These are phyloP conservation scores for Hippocampus comes DNA, from an alignment of 2,113 vertebrate species.

Conservation along the genomic window DNA sequence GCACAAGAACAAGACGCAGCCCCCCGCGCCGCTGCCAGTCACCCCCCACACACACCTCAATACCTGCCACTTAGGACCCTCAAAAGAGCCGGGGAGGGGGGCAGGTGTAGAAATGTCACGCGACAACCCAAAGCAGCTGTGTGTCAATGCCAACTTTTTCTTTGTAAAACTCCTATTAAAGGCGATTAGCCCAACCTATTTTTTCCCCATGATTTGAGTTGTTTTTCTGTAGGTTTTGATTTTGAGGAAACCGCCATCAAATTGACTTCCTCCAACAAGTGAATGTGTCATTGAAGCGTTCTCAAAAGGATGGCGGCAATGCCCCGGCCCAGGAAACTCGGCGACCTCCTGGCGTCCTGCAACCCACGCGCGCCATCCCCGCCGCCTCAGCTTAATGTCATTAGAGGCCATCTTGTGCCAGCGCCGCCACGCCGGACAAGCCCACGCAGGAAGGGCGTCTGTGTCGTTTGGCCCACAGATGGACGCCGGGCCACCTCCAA, in stretches of 20 bases:
- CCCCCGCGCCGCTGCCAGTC: constrained; percentile 4
- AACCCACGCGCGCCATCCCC: constrained; percentile 64
- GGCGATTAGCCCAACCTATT: too few relatives aligned
- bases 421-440: constrained; percentile 58
- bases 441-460: constrained; percentile 74
- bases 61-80: constrained; percentile 42
- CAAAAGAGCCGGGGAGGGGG: constrained; percentile 1
- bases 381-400: constrained; percentile 68
- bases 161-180: too few relatives aligned
- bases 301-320: constrained; percentile 24
- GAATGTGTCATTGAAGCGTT: not conserved
- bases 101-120: not conserved
- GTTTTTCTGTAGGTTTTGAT: too few relatives aligned
- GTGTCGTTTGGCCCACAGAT: constrained; percentile 45
- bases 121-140: not conserved
- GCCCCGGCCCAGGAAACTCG: constrained; percentile 65
- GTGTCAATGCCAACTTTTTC: not conserved
- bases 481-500: constrained; percentile 20
- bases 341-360: constrained; percentile 74
- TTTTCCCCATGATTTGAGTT: too few relatives aligned
- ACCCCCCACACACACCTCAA: constrained; percentile 28
- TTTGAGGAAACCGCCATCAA: not conserved
- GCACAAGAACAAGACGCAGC: constrained; percentile 22
- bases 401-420: constrained; percentile 66
- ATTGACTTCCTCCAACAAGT: not conserved